Percentiles rank a stretch among this genome's conserved stretches.
Evolutionary conservation across 2,888 invertebrate species (phyloP).

Genomic region (Orthonevra nobilis): DNA sequence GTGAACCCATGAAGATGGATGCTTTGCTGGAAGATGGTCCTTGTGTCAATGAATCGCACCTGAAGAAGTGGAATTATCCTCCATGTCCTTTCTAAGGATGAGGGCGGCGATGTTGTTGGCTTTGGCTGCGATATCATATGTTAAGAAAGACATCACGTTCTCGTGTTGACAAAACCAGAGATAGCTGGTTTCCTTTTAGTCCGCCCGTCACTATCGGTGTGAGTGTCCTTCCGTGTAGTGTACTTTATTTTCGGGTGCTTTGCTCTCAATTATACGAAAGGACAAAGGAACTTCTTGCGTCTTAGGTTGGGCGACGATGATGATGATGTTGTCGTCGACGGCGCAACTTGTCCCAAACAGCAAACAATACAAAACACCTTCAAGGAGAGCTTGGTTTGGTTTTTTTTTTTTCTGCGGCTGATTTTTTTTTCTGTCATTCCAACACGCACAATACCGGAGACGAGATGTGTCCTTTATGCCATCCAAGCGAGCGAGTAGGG

Average conservation of each 20-base stretch:
- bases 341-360: constrained; percentile 35
- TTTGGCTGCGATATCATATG: background rate
- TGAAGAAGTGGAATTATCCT: constrained; percentile 59
- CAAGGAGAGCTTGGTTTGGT: constrained; percentile 16
- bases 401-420: constrained; percentile 27
- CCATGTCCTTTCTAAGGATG: constrained; percentile 23
- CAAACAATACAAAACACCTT: constrained; percentile 64
- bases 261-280: constrained; percentile 60
- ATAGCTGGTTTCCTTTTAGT: too few species aligned
- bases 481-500: background rate
- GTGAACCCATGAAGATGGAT: constrained; percentile 55
- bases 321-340: constrained; percentile 26
- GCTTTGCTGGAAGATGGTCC: constrained; percentile 48
- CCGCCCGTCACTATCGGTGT: too few species aligned
- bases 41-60: constrained; percentile 60
- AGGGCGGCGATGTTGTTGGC: background rate
- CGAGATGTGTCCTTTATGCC: constrained; percentile 29
- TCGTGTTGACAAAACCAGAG: constrained; percentile 65
- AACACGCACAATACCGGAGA: constrained; percentile 44
- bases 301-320: constrained; percentile 43
- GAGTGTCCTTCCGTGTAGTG: constrained; percentile 42
- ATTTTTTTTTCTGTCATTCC: constrained; percentile 59
- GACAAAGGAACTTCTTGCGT: constrained; percentile 62
- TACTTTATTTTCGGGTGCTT: constrained; percentile 52
- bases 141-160: constrained; percentile 57